Evolutionary conservation across 1,140 invertebrate species (phyloP).

Genomic region (Macrosteles quadrilineatus): DNA sequence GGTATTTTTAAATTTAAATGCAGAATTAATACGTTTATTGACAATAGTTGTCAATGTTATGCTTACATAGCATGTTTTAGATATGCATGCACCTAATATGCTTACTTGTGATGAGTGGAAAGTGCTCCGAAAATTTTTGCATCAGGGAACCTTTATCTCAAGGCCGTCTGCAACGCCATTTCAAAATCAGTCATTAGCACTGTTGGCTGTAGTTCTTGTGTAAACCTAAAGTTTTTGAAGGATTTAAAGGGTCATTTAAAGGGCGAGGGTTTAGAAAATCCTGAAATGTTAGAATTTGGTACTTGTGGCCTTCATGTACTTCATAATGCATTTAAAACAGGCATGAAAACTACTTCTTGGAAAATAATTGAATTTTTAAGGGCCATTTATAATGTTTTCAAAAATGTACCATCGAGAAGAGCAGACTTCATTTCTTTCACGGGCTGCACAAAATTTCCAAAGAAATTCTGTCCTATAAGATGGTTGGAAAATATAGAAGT

Average conservation of each 20-base stretch:
- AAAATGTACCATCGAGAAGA: background rate
- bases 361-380: constrained; percentile 29
- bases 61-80: no score
- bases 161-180: no score
- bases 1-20: no score
- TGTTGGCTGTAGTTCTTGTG: no score
- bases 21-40: no score
- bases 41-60: no score
- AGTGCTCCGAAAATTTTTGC: no score
- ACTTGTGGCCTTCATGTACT: constrained; percentile 34
- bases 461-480: constrained; percentile 26
- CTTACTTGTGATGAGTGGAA: no score
- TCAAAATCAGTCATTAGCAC: no score
- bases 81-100: no score
- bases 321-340: constrained; percentile 33
- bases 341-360: constrained; percentile 27
- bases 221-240: constrained; percentile 19
- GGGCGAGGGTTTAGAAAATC: background rate
- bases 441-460: constrained; percentile 25
- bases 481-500: constrained; percentile 35
- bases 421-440: constrained; percentile 28
- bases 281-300: constrained; percentile 29
- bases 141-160: no score
- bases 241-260: constrained; percentile 24
- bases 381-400: background rate